Base-by-base conservation (phyloP, 2,113 vertebrate genomes). In the Argyrosomus japonicus region DNA sequence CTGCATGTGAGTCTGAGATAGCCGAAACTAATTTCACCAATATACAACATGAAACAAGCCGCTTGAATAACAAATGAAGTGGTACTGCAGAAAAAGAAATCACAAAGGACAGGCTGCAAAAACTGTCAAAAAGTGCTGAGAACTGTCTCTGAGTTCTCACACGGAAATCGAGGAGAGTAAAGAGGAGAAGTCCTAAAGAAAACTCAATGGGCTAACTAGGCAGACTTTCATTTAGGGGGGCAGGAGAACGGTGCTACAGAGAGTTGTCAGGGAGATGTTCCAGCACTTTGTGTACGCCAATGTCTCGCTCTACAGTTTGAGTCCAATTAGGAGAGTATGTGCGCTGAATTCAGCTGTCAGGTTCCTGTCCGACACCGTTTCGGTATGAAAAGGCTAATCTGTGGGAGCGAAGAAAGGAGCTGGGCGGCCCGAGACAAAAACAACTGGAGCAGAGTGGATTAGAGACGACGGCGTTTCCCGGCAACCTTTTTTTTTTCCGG, bases 301-400 rank as follows among this genome's bases (percentile, higher is more conserved):
- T 54, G 85, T 70, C 86, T 88, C 10, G 5, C n/a, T 68, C 80
- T 84, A 57, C 65, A 75, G 76, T 80, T 75, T 3, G 74, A 89
- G 88, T 56, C 88, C 88, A 93, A 93, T 93, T 88, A 92, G 91
- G 56, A 68, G 75, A 32, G 75, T 73, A 58, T 84, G 81, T 87
- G 89, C 18, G 6, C 57, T 5, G 79, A 82, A 91, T 80, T 86
- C 48, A 56, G 68, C 85, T 62, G 80, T 84, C 85, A 76, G 87
- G 72, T 63, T 87, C 47, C 73, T 21, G 25, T 79, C 32, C 1
- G 29, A 75, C 19, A 3, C 45, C 5, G 68, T 75, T 67, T 60
- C 25, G 9, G 32, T 40, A 53, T 87, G 71, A 90, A 87, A 87
- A 88, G 87, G 68, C 69, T 57, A 81, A 86, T 88, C 63, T 83